Evolutionary conservation across 35 echinoderm and acorn worm genomes (phyloP).

Genomic region (Lytechinus pictus): DNA sequence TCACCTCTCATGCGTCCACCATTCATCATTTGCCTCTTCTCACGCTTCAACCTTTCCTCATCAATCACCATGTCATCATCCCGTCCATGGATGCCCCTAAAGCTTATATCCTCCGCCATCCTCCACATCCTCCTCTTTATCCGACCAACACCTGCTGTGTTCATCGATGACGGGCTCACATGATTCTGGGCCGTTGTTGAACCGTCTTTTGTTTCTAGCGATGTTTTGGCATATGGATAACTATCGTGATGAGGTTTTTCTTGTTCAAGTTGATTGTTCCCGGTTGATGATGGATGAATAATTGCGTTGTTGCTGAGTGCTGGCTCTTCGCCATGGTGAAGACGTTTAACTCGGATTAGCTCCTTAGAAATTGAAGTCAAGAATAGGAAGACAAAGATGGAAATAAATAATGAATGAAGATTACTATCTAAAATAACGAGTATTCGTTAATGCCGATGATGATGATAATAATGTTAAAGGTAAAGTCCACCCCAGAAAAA

Average conservation of each 20-base stretch:
- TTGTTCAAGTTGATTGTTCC: background rate
- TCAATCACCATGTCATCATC: background rate
- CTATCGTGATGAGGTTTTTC: background rate
- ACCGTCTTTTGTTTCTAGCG: background rate
- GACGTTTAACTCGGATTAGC: constrained; percentile 44
- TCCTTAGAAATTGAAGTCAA: background rate
- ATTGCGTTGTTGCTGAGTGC: background rate
- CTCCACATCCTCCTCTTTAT: background rate
- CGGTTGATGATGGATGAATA: background rate
- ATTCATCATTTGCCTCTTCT: constrained; percentile 22
- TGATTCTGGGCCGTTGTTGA: background rate
- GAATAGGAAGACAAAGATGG: background rate
- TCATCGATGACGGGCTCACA: background rate
- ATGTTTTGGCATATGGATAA: background rate
- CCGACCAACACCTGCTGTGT: background rate
- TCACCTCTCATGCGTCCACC: background rate
- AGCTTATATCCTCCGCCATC: constrained; percentile 16
- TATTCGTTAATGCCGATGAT: no score
- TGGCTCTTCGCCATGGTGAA: background rate
- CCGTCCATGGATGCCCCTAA: background rate
- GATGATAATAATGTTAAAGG: no score
- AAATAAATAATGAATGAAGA: background rate
- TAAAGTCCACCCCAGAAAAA: no score
- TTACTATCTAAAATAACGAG: no score
- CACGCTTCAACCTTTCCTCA: constrained; percentile 26